Evolutionary conservation across 1,140 invertebrate genomes (phyloP).

Genomic region (Drosophila lacertosa): DNA sequence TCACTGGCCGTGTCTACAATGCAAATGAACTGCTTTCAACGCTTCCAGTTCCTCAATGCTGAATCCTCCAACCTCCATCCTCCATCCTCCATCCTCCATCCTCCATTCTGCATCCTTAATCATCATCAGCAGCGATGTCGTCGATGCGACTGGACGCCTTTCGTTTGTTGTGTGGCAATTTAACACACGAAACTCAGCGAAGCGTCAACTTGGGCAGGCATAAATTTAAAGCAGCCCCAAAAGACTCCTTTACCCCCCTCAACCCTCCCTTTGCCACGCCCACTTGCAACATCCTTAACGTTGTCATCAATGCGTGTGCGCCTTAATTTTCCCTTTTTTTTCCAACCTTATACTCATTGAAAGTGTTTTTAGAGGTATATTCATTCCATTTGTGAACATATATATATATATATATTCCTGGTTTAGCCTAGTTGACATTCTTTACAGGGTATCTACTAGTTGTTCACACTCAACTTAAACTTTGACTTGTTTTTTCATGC

Average conservation of each 20-base stretch:
- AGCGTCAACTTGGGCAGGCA: slow-evolving; percentile 72
- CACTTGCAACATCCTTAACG: neutral
- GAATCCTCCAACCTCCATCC: too few species aligned
- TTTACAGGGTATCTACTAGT: too few species aligned
- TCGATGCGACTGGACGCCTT: slow-evolving; percentile 23
- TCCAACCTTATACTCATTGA: neutral
- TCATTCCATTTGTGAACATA: too few species aligned
- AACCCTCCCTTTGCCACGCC: neutral
- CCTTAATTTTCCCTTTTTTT: slow-evolving; percentile 75
- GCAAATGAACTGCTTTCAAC: slow-evolving; percentile 76
- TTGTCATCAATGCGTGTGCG: slow-evolving; percentile 41
- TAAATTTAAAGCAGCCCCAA: slow-evolving; percentile 72
- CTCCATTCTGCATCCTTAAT: slow-evolving; percentile 7
- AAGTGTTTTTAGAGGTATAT: too few species aligned
- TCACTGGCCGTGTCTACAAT: slow-evolving; percentile 68
- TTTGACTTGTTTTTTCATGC: too few species aligned
- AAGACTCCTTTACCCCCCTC: too few species aligned
- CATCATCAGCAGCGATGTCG: slow-evolving; percentile 27
- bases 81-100: too few species aligned
- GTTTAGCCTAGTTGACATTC: too few species aligned
- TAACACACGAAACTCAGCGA: slow-evolving; percentile 76
- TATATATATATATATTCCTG: too few species aligned
- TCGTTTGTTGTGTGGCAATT: slow-evolving; percentile 68
- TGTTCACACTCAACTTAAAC: too few species aligned
- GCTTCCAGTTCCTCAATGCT: slow-evolving; percentile 16